phyloP scores from a whole-genome alignment of 1,140 invertebrate species.

The Whitmania pigra region DNA sequence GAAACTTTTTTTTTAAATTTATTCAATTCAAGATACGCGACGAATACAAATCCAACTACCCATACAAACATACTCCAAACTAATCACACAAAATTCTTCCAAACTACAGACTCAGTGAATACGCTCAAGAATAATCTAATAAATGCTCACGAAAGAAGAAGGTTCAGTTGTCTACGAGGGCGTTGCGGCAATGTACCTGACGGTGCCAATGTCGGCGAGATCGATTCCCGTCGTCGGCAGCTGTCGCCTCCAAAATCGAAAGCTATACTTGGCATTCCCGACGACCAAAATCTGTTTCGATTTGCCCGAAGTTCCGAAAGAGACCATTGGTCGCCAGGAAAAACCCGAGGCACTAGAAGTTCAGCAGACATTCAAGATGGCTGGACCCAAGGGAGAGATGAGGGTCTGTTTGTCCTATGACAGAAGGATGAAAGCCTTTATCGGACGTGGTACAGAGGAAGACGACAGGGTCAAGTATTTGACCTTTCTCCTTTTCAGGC shows the following conservation, averaged over 20 bases:
- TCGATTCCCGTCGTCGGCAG: slow-evolving; percentile 1
- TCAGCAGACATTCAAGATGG: neutral
- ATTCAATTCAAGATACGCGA: no score
- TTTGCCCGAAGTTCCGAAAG: neutral
- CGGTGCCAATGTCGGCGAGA: neutral
- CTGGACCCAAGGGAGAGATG: slow-evolving; percentile 5
- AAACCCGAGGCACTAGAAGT: neutral
- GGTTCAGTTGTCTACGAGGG: neutral
- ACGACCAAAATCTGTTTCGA: slow-evolving; percentile 3
- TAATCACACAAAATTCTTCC: no score
- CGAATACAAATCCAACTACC: no score
- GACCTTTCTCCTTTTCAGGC: slow-evolving; percentile 6
- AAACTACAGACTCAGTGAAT: no score
- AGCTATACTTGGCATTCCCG: neutral
- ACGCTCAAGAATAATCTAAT: no score
- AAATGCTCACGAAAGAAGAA: no score
- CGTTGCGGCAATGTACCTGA: neutral
- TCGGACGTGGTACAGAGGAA: neutral
- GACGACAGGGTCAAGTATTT: neutral
- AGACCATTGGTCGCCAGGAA: neutral
- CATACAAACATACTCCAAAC: no score
- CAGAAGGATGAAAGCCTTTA: neutral
- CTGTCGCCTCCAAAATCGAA: neutral
- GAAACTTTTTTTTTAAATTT: no score
- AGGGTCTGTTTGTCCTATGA: slow-evolving; percentile 1